phyloP scores from a whole-genome alignment of 2,113 vertebrate genomes.

The Myocastor coypus region DNA sequence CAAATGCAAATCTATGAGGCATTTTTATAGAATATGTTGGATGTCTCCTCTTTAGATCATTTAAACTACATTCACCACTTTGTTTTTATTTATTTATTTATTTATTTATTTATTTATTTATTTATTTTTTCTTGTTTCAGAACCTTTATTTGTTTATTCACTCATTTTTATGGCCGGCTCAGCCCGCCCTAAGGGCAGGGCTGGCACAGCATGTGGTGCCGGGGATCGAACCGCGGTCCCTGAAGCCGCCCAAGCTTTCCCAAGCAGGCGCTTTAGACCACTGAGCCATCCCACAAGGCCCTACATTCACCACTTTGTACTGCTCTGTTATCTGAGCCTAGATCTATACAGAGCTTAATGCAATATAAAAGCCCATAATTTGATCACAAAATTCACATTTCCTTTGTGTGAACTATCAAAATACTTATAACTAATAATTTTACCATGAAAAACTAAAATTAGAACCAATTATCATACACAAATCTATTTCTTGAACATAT shows the following conservation, averaged over 20 bases:
- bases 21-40: not conserved
- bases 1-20: not conserved
- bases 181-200: no score
- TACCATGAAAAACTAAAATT: not conserved
- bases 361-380: not conserved
- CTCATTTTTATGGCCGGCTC: no score
- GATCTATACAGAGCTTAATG: not conserved
- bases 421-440: constrained; percentile 37
- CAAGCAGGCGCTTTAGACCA: no score
- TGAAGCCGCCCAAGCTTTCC: no score
- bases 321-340: not conserved
- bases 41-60: not conserved
- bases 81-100: no score
- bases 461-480: not conserved
- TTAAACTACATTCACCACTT: no score
- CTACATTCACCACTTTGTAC: not conserved
- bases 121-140: no score
- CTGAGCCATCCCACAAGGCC: no score
- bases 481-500: not conserved
- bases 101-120: no score
- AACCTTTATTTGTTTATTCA: no score
- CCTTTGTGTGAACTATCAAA: constrained; percentile 24
- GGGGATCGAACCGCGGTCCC: no score
- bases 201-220: no score
- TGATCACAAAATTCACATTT: constrained; percentile 26